phyloP scores from a whole-genome alignment of 2,888 invertebrate species.

The Drosophila monieri region DNA sequence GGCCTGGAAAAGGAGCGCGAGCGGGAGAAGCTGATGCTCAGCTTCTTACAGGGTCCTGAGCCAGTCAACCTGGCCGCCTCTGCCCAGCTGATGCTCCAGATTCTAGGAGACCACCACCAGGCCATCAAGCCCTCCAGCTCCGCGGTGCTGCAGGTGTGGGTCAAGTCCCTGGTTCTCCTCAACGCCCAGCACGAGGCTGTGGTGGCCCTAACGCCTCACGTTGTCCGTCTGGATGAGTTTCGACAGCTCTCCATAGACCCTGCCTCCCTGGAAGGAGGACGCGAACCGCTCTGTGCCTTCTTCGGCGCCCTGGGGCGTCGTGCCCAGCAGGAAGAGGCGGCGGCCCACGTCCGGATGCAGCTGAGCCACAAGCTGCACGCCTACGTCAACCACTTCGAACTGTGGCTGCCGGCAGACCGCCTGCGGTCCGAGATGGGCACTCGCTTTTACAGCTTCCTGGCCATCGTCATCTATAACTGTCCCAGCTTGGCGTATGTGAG shows the following conservation, averaged over 20 bases:
- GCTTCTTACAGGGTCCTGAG: slow-evolving; percentile 70
- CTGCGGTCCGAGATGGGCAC: slow-evolving; percentile 73
- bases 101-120: slow-evolving; percentile 48
- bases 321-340: slow-evolving; percentile 51
- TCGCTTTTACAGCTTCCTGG: slow-evolving; percentile 83
- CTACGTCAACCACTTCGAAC: slow-evolving; percentile 81
- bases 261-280: slow-evolving; percentile 64
- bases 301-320: slow-evolving; percentile 79
- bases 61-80: slow-evolving; percentile 75
- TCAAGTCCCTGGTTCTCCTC: slow-evolving; percentile 81
- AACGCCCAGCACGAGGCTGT: slow-evolving; percentile 80
- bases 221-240: slow-evolving; percentile 77
- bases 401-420: slow-evolving; percentile 76
- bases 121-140: slow-evolving; percentile 47
- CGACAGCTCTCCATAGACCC: slow-evolving; percentile 60
- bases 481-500: slow-evolving; percentile 80
- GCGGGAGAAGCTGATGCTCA: slow-evolving; percentile 58
- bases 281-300: slow-evolving; percentile 82
- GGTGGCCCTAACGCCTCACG: slow-evolving; percentile 65
- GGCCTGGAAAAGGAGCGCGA: slow-evolving; percentile 46
- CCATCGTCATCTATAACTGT: slow-evolving; percentile 83
- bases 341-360: slow-evolving; percentile 64
- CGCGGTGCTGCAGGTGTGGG: slow-evolving; percentile 81
- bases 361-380: slow-evolving; percentile 80
- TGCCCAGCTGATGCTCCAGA: slow-evolving; percentile 70